Base-by-base conservation (phyloP, 2,888 invertebrate species). In the Sesia bembeciformis region DNA sequence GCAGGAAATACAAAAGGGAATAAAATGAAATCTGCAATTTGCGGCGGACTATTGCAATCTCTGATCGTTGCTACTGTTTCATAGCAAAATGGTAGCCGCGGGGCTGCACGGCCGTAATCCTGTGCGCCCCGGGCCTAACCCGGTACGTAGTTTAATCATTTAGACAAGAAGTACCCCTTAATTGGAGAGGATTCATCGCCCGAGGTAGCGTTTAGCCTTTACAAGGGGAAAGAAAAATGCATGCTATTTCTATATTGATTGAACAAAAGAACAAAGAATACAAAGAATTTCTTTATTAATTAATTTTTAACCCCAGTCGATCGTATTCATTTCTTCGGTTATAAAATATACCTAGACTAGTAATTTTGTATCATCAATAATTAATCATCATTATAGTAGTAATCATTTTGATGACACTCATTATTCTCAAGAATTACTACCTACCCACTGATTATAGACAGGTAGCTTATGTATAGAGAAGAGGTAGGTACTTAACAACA, bases 91-190 rank as follows among this genome's bases (percentile, higher is more conserved):
- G 69, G 69, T 67, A 67, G 73, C 72, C 69, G 57, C 57, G 58
- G 71, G 76, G 70, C 65, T 50, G 39, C 38, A 38, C 39, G 38
- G 40, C 50, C 50, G 52, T 52, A 52, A 52, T 52, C 52, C 52
- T 7, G 67, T 68, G 72, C 74, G 69, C 71, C 66, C 60, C 67
- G 63, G 67, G 72, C 68, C 68, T 66, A 68, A 68, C 72, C 68
- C 69, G 58, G 56, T 60, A 61, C 66, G 66, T 66, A 68, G 63
- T 76, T 79, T 80, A 84, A 84, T 84, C 80, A 80, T 75, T 75
- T 74, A 75, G 78, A 81, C 81, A 80, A 81, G 78, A 75, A 59
- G 76, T 77, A 76, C 71, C 70, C 79, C 80, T 77, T 84, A 82
- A 84, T 83, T 84, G 79, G 76, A 81, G 74, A 68, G 75, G 77